These are phyloP conservation scores for Sylvia borin DNA, from an alignment of 2,797 vertebrate genomes.

Conservation along the genomic window DNA sequence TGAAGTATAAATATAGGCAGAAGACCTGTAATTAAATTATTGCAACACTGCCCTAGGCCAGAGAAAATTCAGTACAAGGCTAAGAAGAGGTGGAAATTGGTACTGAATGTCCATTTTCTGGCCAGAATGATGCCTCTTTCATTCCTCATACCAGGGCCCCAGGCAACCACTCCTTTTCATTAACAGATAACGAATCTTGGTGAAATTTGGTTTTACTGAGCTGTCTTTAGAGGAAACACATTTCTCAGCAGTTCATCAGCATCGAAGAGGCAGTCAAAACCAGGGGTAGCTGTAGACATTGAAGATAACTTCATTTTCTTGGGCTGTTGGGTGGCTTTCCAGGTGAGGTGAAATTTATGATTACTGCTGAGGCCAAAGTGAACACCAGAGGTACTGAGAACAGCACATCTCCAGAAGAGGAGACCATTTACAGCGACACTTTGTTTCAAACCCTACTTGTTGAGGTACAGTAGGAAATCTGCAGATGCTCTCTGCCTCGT, in stretches of 20 bases:
- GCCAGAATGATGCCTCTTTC: neutral
- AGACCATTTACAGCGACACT: slow-evolving; percentile 60
- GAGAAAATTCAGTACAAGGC: neutral
- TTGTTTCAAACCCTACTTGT: slow-evolving; percentile 61
- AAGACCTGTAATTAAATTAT: neutral
- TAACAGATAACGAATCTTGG: fast-evolving
- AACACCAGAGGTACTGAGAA: neutral
- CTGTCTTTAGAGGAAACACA: neutral
- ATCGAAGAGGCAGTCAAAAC: neutral
- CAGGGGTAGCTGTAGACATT: neutral
- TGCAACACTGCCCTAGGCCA: neutral
- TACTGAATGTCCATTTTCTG: neutral
- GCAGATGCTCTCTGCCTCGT: neutral
- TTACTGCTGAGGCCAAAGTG: slow-evolving; percentile 64
- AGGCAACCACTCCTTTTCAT: neutral
- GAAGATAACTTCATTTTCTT: neutral
- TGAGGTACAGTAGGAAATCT: slow-evolving; percentile 58
- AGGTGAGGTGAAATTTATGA: slow-evolving; percentile 65
- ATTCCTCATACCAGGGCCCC: neutral
- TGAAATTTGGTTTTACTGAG: neutral
- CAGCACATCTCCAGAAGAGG: neutral
- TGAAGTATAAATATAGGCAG: neutral
- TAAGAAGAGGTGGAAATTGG: neutral
- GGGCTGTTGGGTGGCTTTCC: slow-evolving; percentile 6
- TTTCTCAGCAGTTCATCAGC: neutral